These are phyloP conservation scores for Emydura subglobosa DNA, from an alignment of 2,113 vertebrate species.

Conservation along the genomic window DNA sequence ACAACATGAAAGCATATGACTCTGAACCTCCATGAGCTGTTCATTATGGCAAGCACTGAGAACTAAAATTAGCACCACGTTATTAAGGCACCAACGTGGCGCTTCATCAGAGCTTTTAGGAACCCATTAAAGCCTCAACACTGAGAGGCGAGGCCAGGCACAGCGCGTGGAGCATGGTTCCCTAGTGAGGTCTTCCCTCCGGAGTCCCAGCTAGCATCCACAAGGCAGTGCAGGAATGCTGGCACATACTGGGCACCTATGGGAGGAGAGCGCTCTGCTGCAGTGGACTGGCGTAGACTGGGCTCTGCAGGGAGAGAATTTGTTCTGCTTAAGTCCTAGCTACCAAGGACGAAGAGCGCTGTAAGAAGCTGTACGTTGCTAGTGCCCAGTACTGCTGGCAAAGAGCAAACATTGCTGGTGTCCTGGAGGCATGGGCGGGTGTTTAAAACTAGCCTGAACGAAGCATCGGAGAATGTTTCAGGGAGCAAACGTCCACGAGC, in stretches of 20 bases:
- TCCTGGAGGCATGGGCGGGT: too few relatives aligned
- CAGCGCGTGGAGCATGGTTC: background rate
- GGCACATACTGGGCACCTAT: background rate
- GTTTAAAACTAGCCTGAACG: too few relatives aligned
- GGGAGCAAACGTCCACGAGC: too few relatives aligned
- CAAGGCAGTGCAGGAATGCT: background rate
- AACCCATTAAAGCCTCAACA: background rate
- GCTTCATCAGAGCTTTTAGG: rapidly evolving
- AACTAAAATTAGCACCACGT: background rate
- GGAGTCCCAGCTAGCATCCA: background rate
- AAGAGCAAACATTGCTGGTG: too few relatives aligned
- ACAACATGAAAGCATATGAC: rapidly evolving
- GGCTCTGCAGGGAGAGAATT: background rate
- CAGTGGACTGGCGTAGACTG: background rate
- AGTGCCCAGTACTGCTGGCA: too few relatives aligned
- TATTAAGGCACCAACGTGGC: rapidly evolving
- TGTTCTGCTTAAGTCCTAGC: background rate
- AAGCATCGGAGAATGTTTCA: too few relatives aligned
- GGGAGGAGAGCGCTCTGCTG: too few relatives aligned
- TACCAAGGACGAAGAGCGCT: too few relatives aligned
- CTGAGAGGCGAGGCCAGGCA: rapidly evolving
- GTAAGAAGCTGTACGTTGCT: too few relatives aligned
- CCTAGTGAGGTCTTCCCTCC: rapidly evolving
- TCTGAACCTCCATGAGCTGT: background rate
- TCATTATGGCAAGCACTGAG: background rate